Conservation (phyloP, 1,140 invertebrate genomes). For the Euura lappo region DNA sequence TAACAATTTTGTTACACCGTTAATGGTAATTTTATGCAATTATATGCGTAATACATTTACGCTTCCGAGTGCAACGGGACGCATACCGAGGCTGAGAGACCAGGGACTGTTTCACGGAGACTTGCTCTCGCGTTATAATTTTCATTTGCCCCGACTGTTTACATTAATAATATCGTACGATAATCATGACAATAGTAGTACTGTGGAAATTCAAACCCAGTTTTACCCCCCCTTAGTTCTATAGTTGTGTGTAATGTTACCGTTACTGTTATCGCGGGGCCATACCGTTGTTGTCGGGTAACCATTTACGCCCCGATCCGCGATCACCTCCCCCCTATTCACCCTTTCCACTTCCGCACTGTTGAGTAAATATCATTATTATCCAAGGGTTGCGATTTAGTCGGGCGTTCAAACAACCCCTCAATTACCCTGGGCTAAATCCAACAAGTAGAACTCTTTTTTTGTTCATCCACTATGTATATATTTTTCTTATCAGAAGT, state of each 20-base stretch:
- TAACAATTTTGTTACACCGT: slow-evolving; percentile 1
- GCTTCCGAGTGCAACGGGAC: too few species aligned
- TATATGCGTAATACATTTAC: slow-evolving; percentile 1
- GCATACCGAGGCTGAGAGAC: not conserved
- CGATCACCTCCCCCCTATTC: too few species aligned
- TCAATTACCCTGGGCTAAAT: too few species aligned
- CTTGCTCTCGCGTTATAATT: not conserved
- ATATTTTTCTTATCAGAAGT: too few species aligned
- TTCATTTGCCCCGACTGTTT: not conserved
- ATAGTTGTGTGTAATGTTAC: not conserved
- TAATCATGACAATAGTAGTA: not conserved
- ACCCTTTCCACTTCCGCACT: too few species aligned
- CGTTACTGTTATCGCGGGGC: not conserved
- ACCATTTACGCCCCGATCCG: not conserved
- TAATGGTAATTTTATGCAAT: not conserved
- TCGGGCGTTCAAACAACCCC: too few species aligned
- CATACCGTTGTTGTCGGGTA: not conserved
- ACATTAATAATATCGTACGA: not conserved
- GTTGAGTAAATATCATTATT: too few species aligned
- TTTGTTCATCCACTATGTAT: too few species aligned
- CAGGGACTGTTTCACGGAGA: not conserved
- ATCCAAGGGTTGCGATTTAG: too few species aligned
- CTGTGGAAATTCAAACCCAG: not conserved
- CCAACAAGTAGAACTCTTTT: too few species aligned
- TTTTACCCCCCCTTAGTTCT: not conserved